These are phyloP conservation scores for Scortum barcoo DNA, from an alignment of 2,113 vertebrate genomes.

Conservation along the genomic window DNA sequence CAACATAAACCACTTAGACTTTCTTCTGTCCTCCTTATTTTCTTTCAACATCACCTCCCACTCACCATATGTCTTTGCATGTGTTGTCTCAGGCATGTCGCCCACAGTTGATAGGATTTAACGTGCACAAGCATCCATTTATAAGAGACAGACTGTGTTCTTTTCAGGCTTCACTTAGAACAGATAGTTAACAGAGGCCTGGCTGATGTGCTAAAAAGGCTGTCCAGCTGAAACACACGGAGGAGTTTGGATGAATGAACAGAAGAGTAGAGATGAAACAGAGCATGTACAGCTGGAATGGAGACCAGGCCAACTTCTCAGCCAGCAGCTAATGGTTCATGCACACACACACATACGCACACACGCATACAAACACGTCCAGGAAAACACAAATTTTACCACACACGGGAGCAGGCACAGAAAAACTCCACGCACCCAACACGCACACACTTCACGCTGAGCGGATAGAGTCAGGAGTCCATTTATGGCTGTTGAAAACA, in stretches of 20 bases:
- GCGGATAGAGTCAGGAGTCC: conserved; percentile 42
- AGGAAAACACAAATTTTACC: conserved; percentile 12
- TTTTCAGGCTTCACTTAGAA: conserved; percentile 32
- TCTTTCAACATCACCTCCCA: conserved; percentile 1
- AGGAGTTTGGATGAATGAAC: conserved; percentile 61
- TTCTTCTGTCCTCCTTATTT: neutral
- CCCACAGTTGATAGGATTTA: neutral
- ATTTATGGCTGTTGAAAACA: conserved; percentile 71
- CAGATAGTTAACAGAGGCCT: conserved; percentile 19
- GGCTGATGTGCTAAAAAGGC: conserved; percentile 35
- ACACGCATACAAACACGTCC: neutral
- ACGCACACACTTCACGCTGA: conserved; percentile 15
- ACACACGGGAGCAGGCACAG: conserved; percentile 7
- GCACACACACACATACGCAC: conserved; percentile 16
- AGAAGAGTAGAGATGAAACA: conserved; percentile 67
- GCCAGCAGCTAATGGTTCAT: conserved; percentile 43
- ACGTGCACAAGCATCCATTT: conserved; percentile 26
- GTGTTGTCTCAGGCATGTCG: neutral
- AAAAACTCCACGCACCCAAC: neutral
- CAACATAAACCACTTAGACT: neutral
- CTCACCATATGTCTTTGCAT: neutral
- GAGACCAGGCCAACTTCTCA: conserved; percentile 51
- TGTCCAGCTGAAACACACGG: conserved; percentile 18
- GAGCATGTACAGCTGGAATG: conserved; percentile 54
- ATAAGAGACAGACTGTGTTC: conserved; percentile 35